A percentile compares a stretch with the other conserved stretches of the same genome.
Conservation (phyloP, 1,140 invertebrate genomes). For the Cryptotermes secundus region DNA sequence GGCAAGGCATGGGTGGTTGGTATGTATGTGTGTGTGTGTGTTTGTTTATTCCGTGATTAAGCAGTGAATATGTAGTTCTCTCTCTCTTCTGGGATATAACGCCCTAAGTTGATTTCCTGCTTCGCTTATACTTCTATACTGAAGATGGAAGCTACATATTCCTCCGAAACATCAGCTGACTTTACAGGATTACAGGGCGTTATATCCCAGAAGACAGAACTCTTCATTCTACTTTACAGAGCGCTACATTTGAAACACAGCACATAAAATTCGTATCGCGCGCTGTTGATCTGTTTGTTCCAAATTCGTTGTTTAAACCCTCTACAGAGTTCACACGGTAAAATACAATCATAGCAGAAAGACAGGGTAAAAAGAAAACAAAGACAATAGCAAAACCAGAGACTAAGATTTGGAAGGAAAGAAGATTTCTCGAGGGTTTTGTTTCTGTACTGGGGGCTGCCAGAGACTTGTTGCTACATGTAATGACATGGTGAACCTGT, state of each 20-base stretch:
- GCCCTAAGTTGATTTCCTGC: too few species aligned
- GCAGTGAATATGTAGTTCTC: too few species aligned
- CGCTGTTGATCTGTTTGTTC: neutral
- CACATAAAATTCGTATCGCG: neutral
- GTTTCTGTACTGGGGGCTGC: neutral
- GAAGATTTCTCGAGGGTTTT: neutral
- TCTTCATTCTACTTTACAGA: too few species aligned
- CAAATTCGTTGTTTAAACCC: constrained; percentile 1
- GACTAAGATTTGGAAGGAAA: neutral
- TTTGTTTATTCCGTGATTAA: too few species aligned
- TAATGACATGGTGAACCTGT: neutral
- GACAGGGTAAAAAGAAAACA: neutral
- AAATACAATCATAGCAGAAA: neutral
- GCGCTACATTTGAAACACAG: neutral
- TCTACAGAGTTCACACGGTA: neutral
- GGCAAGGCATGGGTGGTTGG: too few species aligned
- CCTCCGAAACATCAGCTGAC: too few species aligned
- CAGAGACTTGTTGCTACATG: neutral
- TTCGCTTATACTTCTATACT: too few species aligned
- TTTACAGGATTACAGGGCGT: too few species aligned
- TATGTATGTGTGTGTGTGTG: too few species aligned
- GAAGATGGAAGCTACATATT: too few species aligned
- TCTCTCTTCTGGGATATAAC: too few species aligned
- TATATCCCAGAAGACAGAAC: too few species aligned
- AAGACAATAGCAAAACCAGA: neutral